Conservation (phyloP, 92 coral and sea anemone genomes). For the Micromussa lordhowensis region DNA sequence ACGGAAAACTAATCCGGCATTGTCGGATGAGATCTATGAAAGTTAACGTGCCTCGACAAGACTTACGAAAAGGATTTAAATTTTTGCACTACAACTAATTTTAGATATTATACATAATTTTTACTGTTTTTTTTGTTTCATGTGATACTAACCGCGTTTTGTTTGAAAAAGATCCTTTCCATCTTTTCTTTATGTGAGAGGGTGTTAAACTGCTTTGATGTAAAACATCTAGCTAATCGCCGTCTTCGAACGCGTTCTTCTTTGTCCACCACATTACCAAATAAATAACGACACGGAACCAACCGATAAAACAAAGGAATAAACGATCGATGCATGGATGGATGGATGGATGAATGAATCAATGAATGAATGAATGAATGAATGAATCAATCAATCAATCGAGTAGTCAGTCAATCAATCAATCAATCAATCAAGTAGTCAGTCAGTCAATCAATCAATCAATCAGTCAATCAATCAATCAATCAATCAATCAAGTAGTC, state of each 20-base stretch:
- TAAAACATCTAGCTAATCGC: no score
- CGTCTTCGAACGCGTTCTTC: no score
- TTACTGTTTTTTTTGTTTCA: background rate
- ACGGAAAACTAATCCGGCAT: background rate
- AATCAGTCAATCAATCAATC: no score
- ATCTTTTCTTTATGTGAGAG: constrained; percentile 1
- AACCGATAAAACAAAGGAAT: no score
- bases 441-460: background rate
- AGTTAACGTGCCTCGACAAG: background rate
- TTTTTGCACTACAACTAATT: background rate
- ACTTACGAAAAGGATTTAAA: background rate
- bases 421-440: background rate
- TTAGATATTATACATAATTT: no score
- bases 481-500: background rate
- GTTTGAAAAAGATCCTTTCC: constrained; percentile 41
- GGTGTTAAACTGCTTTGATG: background rate
- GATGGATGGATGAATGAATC: no score
- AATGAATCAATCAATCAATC: background rate
- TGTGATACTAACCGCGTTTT: constrained; percentile 45
- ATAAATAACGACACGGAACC: background rate
- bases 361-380: no score
- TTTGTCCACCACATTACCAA: background rate
- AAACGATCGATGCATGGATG: no score
- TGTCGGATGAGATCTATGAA: background rate
- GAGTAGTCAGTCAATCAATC: no score